Conservation (phyloP, 2,113 vertebrate species). For the Arizona elegans region DNA sequence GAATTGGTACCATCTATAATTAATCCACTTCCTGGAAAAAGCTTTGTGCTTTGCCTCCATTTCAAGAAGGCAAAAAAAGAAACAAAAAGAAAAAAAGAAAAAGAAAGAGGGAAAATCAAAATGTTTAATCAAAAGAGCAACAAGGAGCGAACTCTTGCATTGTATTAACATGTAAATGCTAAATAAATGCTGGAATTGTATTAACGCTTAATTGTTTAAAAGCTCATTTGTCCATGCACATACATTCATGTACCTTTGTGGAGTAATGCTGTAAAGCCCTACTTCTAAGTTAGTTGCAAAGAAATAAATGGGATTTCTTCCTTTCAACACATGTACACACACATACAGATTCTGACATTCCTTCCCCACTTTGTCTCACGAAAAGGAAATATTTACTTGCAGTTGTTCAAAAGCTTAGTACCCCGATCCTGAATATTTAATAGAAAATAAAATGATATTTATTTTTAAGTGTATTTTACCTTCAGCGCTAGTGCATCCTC, state of each 20-base stretch:
- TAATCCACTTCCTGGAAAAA: conserved; percentile 44
- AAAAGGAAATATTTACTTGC: conserved; percentile 62
- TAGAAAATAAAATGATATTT: conserved; percentile 80
- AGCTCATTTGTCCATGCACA: neutral
- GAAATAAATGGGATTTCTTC: neutral
- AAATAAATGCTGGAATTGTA: conserved; percentile 1
- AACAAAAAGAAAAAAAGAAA: neutral
- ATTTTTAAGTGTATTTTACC: conserved; percentile 77
- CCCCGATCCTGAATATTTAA: conserved; percentile 77
- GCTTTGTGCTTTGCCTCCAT: neutral
- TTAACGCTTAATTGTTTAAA: conserved; percentile 18
- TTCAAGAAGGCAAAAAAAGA: neutral
- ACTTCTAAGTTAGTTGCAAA: neutral
- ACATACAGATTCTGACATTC: conserved; percentile 26
- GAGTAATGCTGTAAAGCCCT: neutral
- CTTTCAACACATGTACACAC: neutral
- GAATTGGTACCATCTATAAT: conserved; percentile 59
- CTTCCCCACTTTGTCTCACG: conserved; percentile 60
- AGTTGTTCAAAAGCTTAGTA: conserved; percentile 64
- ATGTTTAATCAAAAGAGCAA: neutral
- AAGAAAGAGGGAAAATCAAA: neutral
- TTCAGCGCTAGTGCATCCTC: conserved; percentile 73
- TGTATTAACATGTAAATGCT: conserved; percentile 19
- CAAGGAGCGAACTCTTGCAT: neutral
- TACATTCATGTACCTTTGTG: neutral